Conservation (phyloP, 37 sponge, comb jelly and placozoan species). For the Haliclona indistincta region DNA sequence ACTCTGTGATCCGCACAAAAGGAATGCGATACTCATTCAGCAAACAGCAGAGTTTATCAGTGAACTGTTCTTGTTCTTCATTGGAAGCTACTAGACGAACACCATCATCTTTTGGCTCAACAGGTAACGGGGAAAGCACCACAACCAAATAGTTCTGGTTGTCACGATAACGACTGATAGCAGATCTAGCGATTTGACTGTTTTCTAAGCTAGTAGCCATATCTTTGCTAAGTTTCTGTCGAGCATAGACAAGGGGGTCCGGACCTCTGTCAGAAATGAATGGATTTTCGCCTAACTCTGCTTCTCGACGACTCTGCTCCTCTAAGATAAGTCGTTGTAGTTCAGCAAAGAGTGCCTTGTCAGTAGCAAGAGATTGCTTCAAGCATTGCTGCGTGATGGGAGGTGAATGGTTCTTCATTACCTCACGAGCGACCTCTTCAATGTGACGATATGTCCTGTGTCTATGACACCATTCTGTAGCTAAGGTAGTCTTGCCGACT, state of each 20-base stretch:
- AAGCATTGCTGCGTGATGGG: constrained; percentile 45
- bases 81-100: constrained; percentile 21
- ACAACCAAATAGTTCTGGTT: constrained; percentile 33
- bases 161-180: constrained; percentile 42
- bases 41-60: constrained; percentile 16
- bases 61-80: constrained; percentile 43
- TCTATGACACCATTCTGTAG: constrained; percentile 52
- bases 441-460: constrained; percentile 45
- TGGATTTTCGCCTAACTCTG: background rate
- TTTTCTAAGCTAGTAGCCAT: constrained; percentile 27
- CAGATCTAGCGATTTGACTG: constrained; percentile 1
- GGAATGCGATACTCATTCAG: constrained; percentile 50
- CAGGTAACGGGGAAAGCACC: constrained; percentile 54
- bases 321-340: constrained; percentile 54
- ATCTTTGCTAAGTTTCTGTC: constrained; percentile 1
- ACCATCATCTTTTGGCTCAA: constrained; percentile 47
- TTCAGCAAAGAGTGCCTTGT: constrained; percentile 46
- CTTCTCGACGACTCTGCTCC: constrained; percentile 58
- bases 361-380: constrained; percentile 37
- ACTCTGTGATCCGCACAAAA: constrained; percentile 42
- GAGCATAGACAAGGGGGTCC: constrained; percentile 49
- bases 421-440: constrained; percentile 58
- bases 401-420: constrained; percentile 41
- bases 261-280: constrained; percentile 76
- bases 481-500: constrained; percentile 74